These are phyloP conservation scores for Hylyphantes graminicola DNA, from an alignment of 1,140 invertebrate species.

Conservation along the genomic window DNA sequence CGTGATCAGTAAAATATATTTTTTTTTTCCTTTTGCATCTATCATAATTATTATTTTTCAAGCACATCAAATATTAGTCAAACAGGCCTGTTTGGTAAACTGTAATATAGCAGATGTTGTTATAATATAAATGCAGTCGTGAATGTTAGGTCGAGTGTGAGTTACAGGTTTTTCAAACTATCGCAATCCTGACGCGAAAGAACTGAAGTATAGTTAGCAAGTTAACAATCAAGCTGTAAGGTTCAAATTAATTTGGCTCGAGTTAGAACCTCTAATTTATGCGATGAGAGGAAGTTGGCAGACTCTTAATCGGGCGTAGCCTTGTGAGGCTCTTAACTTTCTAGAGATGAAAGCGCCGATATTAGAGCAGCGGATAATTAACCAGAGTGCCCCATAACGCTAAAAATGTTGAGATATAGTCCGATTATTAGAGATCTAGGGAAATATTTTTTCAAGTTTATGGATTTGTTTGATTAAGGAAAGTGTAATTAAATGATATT, in stretches of 20 bases:
- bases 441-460: constrained; percentile 38
- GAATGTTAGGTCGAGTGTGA: too few relatives aligned
- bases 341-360: constrained; percentile 31
- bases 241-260: constrained; percentile 33
- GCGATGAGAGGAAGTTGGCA: constrained; percentile 28
- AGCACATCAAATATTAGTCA: too few relatives aligned
- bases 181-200: background rate
- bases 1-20: too few relatives aligned
- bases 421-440: constrained; percentile 21
- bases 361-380: constrained; percentile 25
- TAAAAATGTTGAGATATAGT: constrained; percentile 49
- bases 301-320: constrained; percentile 30
- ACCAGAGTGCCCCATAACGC: constrained; percentile 2
- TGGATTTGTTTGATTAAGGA: background rate
- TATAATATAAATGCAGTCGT: too few relatives aligned
- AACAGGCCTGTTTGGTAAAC: too few relatives aligned
- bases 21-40: too few relatives aligned
- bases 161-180: too few relatives aligned
- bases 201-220: constrained; percentile 28
- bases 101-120: too few relatives aligned
- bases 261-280: constrained; percentile 32
- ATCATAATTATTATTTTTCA: too few relatives aligned
- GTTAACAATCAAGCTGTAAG: constrained; percentile 44
- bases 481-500: constrained; percentile 51
- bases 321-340: constrained; percentile 11